These are phyloP conservation scores for Nyleta sp. DNA, from an alignment of 2,888 invertebrate species.

Conservation along the genomic window DNA sequence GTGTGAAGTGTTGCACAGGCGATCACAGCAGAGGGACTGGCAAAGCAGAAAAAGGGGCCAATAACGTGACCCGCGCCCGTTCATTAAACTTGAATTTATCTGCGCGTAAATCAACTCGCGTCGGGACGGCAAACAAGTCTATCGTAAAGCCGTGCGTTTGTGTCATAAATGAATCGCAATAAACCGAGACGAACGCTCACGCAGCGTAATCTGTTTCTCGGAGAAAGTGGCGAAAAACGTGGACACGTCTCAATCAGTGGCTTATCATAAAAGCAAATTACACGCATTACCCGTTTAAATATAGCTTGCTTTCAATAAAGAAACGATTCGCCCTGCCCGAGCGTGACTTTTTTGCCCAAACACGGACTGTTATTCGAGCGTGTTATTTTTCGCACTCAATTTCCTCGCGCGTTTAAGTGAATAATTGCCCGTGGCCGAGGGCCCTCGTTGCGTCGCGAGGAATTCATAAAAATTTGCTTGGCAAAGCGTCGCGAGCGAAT, in stretches of 20 bases:
- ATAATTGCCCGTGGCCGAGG: conserved; percentile 32
- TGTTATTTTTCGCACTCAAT: conserved; percentile 51
- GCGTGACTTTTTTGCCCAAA: conserved; percentile 38
- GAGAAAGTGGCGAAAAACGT: neutral
- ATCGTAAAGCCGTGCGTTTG: no score
- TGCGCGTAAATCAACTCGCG: no score
- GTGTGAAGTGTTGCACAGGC: no score
- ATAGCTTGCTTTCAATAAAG: conserved; percentile 36
- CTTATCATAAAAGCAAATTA: conserved; percentile 18
- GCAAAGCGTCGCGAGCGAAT: conserved; percentile 17
- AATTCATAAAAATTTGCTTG: conserved; percentile 40
- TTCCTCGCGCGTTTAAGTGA: conserved; percentile 28
- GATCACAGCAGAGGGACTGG: no score
- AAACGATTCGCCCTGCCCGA: neutral
- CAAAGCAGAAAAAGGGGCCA: no score
- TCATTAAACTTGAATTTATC: no score
- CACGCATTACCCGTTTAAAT: conserved; percentile 15
- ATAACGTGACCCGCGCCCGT: no score
- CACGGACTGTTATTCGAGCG: conserved; percentile 12
- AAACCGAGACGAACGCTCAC: no score
- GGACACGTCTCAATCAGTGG: neutral
- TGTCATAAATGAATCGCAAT: no score
- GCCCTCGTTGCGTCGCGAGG: conserved; percentile 21
- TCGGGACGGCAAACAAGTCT: no score
- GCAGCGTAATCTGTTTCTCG: neutral